A percentile compares a stretch with the other conserved stretches of the same genome.
Evolutionary conservation across 2,888 invertebrate species (phyloP).

Genomic region (Zaprionus lineosus): DNA sequence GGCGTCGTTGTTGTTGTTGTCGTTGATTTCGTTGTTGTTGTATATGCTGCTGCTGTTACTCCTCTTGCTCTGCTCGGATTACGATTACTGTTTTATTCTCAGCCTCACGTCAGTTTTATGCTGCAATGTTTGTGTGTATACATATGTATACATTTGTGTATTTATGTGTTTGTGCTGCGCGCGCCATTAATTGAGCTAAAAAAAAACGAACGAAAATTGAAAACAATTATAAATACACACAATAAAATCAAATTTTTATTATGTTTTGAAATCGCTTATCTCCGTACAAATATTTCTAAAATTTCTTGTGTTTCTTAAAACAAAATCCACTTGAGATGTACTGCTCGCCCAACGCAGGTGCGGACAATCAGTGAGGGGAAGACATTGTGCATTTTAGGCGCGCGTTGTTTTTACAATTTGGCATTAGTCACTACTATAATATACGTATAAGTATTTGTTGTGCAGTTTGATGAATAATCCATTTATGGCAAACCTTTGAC

Average conservation of each 20-base stretch:
- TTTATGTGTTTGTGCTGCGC: constrained; percentile 46
- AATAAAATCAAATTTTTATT: constrained; percentile 73
- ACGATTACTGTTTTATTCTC: constrained; percentile 72
- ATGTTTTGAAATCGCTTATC: constrained; percentile 72
- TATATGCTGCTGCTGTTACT: constrained; percentile 45
- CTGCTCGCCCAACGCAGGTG: constrained; percentile 43
- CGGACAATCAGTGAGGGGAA: constrained; percentile 27
- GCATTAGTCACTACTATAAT: constrained; percentile 41
- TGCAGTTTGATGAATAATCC: constrained; percentile 45
- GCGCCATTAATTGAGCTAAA: constrained; percentile 72
- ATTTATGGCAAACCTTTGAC: constrained; percentile 39
- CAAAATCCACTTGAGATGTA: constrained; percentile 58
- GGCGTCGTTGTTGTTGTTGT: constrained; percentile 47
- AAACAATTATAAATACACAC: constrained; percentile 72
- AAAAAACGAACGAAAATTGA: constrained; percentile 33
- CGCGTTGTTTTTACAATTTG: constrained; percentile 1
- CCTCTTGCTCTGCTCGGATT: constrained; percentile 56
- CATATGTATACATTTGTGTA: constrained; percentile 34
- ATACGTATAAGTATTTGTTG: neutral
- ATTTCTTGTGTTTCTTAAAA: constrained; percentile 33
- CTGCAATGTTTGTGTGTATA: constrained; percentile 53
- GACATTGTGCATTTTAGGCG: neutral
- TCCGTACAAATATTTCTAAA: constrained; percentile 28
- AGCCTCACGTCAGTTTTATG: constrained; percentile 60
- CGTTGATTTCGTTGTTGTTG: constrained; percentile 44